Conservation (phyloP, 2,113 vertebrate genomes). For the Hydrolagus affinis region DNA sequence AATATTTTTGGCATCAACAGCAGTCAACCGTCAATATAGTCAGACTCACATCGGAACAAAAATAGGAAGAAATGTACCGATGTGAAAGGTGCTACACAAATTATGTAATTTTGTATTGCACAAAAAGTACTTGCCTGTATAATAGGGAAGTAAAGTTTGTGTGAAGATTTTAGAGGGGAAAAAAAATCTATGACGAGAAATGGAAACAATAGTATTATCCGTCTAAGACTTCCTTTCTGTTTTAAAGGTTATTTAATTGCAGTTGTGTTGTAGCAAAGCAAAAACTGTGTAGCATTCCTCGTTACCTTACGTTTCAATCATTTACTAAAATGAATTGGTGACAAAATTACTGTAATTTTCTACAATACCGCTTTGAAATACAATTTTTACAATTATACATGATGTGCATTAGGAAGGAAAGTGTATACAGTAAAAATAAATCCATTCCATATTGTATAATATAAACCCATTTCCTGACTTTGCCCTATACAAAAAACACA, state of each 20-base stretch:
- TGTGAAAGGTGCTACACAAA: not conserved
- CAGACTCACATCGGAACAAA: not conserved
- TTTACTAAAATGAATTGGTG: not conserved
- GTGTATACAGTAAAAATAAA: not conserved
- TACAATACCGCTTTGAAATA: not conserved
- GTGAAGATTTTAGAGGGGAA: too few species aligned
- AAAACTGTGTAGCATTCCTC: not conserved
- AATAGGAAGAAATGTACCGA: not conserved
- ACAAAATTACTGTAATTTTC: not conserved
- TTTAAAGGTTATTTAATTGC: not conserved
- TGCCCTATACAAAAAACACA: not conserved
- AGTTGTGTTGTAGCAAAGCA: not conserved
- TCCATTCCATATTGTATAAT: not conserved
- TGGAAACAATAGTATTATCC: too few species aligned
- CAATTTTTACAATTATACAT: not conserved
- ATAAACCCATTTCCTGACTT: not conserved
- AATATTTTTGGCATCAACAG: constrained; percentile 2
- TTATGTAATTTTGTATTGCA: too few species aligned
- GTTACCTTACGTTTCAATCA: not conserved
- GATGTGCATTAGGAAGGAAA: not conserved
- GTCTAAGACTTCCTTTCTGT: too few species aligned
- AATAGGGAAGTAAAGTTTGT: too few species aligned
- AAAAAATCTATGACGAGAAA: too few species aligned
- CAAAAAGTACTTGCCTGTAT: too few species aligned
- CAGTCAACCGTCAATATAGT: not conserved